These are phyloP conservation scores for Caranx melampygus DNA, from an alignment of 2,113 vertebrate genomes.

Conservation along the genomic window DNA sequence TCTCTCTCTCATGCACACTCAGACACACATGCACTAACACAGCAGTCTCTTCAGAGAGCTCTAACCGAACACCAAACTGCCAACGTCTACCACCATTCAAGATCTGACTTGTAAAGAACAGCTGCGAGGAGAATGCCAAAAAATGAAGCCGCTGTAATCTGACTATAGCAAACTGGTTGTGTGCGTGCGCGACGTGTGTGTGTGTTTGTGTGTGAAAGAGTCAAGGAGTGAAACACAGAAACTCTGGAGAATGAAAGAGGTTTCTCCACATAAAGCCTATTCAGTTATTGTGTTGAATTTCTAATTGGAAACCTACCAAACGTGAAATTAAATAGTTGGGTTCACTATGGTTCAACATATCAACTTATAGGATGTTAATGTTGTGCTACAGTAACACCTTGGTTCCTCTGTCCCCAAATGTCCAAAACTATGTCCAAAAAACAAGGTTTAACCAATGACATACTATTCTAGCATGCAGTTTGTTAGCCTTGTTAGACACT, in stretches of 20 bases:
- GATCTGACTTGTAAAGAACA: conserved; percentile 80
- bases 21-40: conserved; percentile 36
- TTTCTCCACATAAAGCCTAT: background rate
- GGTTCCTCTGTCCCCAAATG: background rate
- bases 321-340: background rate
- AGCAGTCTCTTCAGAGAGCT: conserved; percentile 67
- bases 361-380: background rate
- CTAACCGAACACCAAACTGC: conserved; percentile 73
- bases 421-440: too few species aligned
- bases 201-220: background rate
- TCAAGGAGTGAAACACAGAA: conserved; percentile 11
- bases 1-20: conserved; percentile 15
- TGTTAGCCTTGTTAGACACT: background rate
- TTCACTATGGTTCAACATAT: background rate
- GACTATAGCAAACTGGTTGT: conserved; percentile 26
- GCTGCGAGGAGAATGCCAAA: conserved; percentile 72
- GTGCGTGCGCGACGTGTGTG: conserved; percentile 3
- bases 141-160: conserved; percentile 68
- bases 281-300: background rate
- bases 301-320: background rate
- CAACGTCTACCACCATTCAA: conserved; percentile 71
- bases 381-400: background rate
- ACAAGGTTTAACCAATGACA: too few species aligned
- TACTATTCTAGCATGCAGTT: background rate
- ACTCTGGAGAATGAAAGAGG: background rate